Evolutionary conservation across 2,113 vertebrate species (phyloP).

Genomic region (Spheniscus mendiculus): DNA sequence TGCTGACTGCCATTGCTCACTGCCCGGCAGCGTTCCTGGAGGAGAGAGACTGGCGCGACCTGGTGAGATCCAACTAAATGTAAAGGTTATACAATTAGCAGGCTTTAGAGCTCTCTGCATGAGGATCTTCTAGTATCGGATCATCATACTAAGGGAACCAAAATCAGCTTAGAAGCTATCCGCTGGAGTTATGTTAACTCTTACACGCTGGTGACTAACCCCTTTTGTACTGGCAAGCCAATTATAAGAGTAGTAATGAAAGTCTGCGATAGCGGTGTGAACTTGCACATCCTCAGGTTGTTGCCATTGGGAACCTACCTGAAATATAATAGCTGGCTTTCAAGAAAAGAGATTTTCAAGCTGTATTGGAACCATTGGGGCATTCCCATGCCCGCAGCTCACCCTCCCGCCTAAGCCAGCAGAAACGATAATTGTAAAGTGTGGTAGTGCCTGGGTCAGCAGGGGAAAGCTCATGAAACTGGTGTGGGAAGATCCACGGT

Average conservation of each 20-base stretch:
- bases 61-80: background rate
- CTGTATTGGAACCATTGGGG: background rate
- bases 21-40: background rate
- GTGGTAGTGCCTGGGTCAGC: background rate
- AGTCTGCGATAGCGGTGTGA: background rate
- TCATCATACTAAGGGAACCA: background rate
- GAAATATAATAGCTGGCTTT: background rate
- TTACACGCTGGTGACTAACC: background rate
- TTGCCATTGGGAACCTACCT: background rate
- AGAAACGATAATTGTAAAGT: fast-evolving
- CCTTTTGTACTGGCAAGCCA: background rate
- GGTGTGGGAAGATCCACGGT: background rate
- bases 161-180: background rate
- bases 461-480: background rate
- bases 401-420: background rate
- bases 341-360: background rate
- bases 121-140: background rate
- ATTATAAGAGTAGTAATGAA: background rate
- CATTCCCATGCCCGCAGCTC: background rate
- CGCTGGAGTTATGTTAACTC: background rate
- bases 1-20: background rate
- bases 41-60: background rate
- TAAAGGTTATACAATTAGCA: background rate
- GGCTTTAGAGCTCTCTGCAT: background rate
- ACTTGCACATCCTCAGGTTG: background rate